Conservation (phyloP, 2,888 invertebrate species). For the Amaurobius ferox region DNA sequence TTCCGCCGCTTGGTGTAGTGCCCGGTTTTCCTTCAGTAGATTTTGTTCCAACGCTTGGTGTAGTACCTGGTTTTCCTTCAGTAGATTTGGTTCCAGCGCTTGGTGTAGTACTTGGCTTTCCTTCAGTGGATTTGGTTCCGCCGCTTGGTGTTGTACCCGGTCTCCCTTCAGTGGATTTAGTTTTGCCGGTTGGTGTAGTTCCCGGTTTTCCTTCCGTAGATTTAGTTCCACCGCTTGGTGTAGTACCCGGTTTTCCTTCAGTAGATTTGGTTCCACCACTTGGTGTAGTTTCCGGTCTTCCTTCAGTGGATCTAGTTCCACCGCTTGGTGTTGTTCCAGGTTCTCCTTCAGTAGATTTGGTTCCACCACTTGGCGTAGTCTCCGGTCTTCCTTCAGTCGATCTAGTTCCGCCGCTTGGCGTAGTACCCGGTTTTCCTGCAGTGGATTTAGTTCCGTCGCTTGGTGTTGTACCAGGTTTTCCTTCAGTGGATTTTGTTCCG, state of each 20-base stretch:
- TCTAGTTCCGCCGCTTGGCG: too few relatives aligned
- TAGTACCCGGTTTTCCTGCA: too few relatives aligned
- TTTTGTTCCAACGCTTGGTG: background rate
- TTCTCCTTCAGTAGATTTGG: too few relatives aligned
- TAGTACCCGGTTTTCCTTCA: background rate
- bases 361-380: too few relatives aligned
- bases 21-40: background rate
- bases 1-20: background rate
- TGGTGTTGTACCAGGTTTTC: background rate
- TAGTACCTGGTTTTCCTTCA: background rate
- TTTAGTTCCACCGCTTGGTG: too few relatives aligned
- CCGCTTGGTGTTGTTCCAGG: too few relatives aligned
- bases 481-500: background rate
- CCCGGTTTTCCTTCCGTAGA: background rate
- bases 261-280: background rate
- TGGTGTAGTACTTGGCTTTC: background rate
- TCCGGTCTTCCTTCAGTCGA: too few relatives aligned
- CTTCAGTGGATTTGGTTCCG: background rate
- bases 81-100: background rate
- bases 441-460: too few relatives aligned
- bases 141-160: background rate
- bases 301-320: too few relatives aligned
- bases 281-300: background rate
- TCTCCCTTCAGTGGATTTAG: background rate
- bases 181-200: background rate